Percentiles rank a stretch among this genome's conserved stretches.
Conservation (phyloP, 2,113 vertebrate species). For the Plectropomus leopardus region DNA sequence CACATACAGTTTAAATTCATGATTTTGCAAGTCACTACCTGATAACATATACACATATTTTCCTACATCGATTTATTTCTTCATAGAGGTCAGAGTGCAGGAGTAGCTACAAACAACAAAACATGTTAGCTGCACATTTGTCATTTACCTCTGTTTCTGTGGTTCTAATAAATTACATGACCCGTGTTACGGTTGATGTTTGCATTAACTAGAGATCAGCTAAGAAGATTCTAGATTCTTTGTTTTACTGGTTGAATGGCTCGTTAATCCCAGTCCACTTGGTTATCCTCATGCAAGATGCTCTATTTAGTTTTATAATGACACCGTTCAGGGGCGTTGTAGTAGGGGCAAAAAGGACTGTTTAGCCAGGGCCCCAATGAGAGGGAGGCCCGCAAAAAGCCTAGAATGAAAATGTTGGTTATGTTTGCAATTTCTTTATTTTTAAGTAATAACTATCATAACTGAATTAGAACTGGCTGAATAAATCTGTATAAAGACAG, state of each 20-base stretch:
- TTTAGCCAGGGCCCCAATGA: no score
- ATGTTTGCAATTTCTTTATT: no score
- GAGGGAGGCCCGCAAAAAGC: no score
- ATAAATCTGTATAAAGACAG: no score
- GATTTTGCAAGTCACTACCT: background rate
- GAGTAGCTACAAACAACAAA: no score
- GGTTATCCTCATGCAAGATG: conserved; percentile 20
- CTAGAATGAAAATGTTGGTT: no score
- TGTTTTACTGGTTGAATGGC: conserved; percentile 48
- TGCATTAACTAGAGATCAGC: conserved; percentile 4
- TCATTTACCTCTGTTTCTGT: background rate
- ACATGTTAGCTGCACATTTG: background rate
- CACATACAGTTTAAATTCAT: background rate
- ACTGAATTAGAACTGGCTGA: no score
- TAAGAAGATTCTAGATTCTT: conserved; percentile 16
- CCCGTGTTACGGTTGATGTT: conserved; percentile 6
- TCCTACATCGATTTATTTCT: background rate
- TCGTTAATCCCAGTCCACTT: conserved; percentile 46
- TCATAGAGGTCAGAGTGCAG: background rate
- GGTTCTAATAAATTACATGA: background rate
- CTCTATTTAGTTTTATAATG: conserved; percentile 23
- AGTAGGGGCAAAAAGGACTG: no score
- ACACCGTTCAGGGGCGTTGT: no score
- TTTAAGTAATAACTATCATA: no score
- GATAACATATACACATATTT: background rate